Evolutionary conservation across 2,888 invertebrate genomes (phyloP), one percentile per base, ranked within the genome.

Genomic region (Nebria salina): DNA sequence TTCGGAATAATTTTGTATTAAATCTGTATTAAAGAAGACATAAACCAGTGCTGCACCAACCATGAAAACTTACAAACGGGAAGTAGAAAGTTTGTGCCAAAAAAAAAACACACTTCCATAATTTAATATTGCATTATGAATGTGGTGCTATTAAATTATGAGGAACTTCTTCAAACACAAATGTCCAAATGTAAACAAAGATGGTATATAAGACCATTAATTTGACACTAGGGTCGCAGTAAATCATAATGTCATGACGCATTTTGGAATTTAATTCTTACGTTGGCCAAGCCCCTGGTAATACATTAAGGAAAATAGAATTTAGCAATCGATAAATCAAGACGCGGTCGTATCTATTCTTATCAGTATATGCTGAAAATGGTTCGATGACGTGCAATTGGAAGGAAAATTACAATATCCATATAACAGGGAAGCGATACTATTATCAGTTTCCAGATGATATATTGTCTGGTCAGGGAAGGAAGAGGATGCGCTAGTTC

Each of bases 11-110:
- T 78, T 66, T 78, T 74, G 73, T 73, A 78, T 78, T 78, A 78
- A 78, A 78, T 78, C 78, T 15, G 74, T 74, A 74, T 78, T 78
- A 78, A 73, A 78, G 54, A 9, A 77, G 77, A 64, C 72, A 77
- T 54, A 73, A 74, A 75, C 73, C 78, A 73, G 73, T 74, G 66
- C 78, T 74, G 74, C 5, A 34, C 7, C 54, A 54, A 54, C 54
- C 54, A 54, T 54, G 13, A 54, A 54, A 54, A 54, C 54, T 54
- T 54, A 54, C 54, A 8, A 54, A 54, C 54, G 54, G 54, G 13
- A 54, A 54, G 54, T 54, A 54, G 7, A 54, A 54, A 54, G 54
- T 54, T 54, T 54, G 7, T 54, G 2, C 8, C 8, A 34, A 54
- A 54, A 54, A 54, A 8, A 54, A 54, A 54, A 54, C 54, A 54